These are phyloP conservation scores for Muscina levida DNA, from an alignment of 2,888 invertebrate species.

Conservation along the genomic window DNA sequence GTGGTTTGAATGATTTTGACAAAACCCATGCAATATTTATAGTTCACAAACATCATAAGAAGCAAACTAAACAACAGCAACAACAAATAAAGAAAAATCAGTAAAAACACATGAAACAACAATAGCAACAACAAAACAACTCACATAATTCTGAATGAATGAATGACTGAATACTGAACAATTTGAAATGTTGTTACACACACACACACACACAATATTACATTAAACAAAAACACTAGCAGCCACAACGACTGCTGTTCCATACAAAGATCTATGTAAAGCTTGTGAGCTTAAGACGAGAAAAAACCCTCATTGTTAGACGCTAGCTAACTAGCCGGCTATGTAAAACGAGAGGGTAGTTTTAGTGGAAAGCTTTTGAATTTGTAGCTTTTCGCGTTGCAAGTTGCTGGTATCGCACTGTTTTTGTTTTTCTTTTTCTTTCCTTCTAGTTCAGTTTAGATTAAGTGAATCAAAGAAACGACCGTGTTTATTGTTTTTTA, in stretches of 20 bases:
- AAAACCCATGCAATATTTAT: constrained; percentile 78
- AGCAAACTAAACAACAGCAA: too few relatives aligned
- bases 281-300: too few relatives aligned
- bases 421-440: constrained; percentile 5
- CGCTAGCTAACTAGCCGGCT: too few relatives aligned
- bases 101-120: constrained; percentile 40
- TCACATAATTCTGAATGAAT: constrained; percentile 50
- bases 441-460: background rate
- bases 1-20: constrained; percentile 78
- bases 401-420: background rate
- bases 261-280: background rate
- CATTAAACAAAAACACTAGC: background rate
- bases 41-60: constrained; percentile 71
- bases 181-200: background rate
- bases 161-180: constrained; percentile 17
- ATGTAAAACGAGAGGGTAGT: constrained; percentile 45
- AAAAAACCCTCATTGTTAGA: too few relatives aligned
- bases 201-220: background rate
- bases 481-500: constrained; percentile 35
- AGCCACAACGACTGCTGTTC: background rate
- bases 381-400: constrained; percentile 36
- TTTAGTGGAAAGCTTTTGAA: constrained; percentile 16
- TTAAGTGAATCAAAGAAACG: background rate
- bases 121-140: constrained; percentile 37
- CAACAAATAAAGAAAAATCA: constrained; percentile 52